These are phyloP conservation scores for Musca vetustissima DNA, from an alignment of 1,140 invertebrate genomes.

Conservation along the genomic window DNA sequence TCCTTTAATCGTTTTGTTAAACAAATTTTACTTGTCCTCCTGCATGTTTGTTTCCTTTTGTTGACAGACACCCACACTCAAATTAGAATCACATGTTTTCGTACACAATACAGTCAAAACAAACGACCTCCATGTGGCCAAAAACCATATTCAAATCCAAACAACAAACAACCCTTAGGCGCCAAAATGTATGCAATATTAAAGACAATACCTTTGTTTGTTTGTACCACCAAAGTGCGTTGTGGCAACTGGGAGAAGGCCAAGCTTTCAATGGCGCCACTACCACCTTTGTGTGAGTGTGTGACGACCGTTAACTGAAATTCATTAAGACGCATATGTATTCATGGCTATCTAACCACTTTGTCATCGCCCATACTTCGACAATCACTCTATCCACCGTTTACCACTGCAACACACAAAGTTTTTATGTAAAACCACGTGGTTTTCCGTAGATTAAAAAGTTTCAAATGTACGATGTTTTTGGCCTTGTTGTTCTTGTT, in stretches of 20 bases:
- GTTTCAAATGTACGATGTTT: conserved; percentile 16
- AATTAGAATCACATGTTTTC: too few relatives aligned
- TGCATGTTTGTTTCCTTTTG: too few relatives aligned
- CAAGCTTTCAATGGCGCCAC: conserved; percentile 35
- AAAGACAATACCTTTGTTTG: neutral
- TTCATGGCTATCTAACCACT: neutral
- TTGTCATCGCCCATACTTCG: neutral
- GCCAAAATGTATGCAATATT: conserved; percentile 36
- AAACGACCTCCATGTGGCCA: conserved; percentile 28
- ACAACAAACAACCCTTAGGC: conserved; percentile 27
- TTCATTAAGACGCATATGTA: conserved; percentile 4
- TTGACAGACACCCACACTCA: neutral
- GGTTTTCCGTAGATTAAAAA: conserved; percentile 25
- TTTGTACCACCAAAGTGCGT: neutral
- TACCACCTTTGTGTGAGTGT: too few relatives aligned
- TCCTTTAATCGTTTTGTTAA: too few relatives aligned
- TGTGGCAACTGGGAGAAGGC: conserved; percentile 38
- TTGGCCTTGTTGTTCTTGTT: neutral
- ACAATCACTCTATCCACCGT: neutral
- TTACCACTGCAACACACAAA: neutral
- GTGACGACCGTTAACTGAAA: conserved; percentile 41
- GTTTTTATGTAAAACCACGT: conserved; percentile 23
- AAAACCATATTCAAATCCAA: conserved; percentile 1
- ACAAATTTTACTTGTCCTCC: too few relatives aligned
- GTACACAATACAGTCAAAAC: neutral